Evolutionary conservation across 1,140 invertebrate species (phyloP).

Genomic region (Drosophila sucinea): DNA sequence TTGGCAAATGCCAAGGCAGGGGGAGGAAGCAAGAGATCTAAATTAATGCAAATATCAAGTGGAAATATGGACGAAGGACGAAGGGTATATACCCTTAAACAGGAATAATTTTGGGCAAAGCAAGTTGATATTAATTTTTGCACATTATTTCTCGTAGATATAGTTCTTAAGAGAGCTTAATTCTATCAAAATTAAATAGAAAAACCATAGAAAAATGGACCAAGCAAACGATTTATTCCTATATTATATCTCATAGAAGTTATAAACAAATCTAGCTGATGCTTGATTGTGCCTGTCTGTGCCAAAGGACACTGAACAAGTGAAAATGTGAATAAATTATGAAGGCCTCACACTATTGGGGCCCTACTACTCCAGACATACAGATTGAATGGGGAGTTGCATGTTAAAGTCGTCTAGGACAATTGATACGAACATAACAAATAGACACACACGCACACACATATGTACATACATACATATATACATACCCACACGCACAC

Average conservation of each 20-base stretch:
- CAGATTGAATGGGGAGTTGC: slow-evolving; percentile 16
- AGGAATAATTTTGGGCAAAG: too few relatives aligned
- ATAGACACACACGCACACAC: neutral
- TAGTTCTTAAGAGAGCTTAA: too few relatives aligned
- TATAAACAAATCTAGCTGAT: slow-evolving; percentile 23
- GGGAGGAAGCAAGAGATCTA: slow-evolving; percentile 22
- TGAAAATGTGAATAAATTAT: slow-evolving; percentile 51
- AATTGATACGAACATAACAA: slow-evolving; percentile 16
- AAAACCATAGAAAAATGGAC: too few relatives aligned
- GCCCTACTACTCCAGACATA: neutral
- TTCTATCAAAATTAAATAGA: too few relatives aligned
- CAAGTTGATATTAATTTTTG: too few relatives aligned
- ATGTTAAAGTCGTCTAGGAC: slow-evolving; percentile 13
- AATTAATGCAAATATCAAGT: slow-evolving; percentile 56
- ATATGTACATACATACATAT: neutral
- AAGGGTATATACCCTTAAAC: neutral
- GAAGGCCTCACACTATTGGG: slow-evolving; percentile 1
- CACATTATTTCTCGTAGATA: too few relatives aligned
- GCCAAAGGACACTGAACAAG: slow-evolving; percentile 8
- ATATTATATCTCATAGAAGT: slow-evolving; percentile 16
- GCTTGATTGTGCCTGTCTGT: neutral
- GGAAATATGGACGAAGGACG: neutral
- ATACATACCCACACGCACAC: neutral
- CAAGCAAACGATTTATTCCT: too few relatives aligned
- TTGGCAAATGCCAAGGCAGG: slow-evolving; percentile 29